Evolutionary conservation across 2,113 vertebrate genomes (phyloP).

Genomic region (Datnioides undecimradiatus): DNA sequence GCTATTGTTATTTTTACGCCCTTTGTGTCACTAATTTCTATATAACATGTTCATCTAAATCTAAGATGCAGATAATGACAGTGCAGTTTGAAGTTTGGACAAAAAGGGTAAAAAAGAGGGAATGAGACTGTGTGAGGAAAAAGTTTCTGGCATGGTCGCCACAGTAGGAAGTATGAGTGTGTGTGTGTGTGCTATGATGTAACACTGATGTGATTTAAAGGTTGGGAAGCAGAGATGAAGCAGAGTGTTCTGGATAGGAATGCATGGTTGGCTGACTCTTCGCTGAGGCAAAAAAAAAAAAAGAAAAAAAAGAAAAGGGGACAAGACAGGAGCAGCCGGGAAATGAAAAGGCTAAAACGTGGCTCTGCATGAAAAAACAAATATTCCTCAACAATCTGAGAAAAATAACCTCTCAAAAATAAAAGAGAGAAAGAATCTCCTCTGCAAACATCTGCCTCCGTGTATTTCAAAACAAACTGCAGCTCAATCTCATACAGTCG

Average conservation of each 20-base stretch:
- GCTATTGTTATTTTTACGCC: not conserved
- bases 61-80: not conserved
- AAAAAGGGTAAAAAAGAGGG: not conserved
- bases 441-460: conserved; percentile 44
- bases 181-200: conserved; percentile 64
- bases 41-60: not conserved
- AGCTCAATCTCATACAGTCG: conserved; percentile 47
- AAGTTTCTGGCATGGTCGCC: conserved; percentile 47
- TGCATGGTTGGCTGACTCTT: conserved; percentile 71
- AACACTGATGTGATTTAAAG: conserved; percentile 80
- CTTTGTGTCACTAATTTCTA: not conserved
- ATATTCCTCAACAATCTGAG: conserved; percentile 24
- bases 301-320: conserved; percentile 17
- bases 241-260: conserved; percentile 81
- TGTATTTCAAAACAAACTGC: conserved; percentile 24
- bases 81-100: conserved; percentile 15
- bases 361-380: conserved; percentile 42
- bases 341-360: conserved; percentile 53
- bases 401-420: not conserved
- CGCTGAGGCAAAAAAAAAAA: conserved; percentile 40
- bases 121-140: conserved; percentile 13
- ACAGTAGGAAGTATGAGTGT: conserved; percentile 34
- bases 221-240: conserved; percentile 76
- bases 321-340: conserved; percentile 51
- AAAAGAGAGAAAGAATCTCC: not conserved